Percentiles rank a stretch among this genome's conserved stretches.
Evolutionary conservation across 2,797 vertebrate genomes (phyloP).

Genomic region (Tolypeutes matacus): DNA sequence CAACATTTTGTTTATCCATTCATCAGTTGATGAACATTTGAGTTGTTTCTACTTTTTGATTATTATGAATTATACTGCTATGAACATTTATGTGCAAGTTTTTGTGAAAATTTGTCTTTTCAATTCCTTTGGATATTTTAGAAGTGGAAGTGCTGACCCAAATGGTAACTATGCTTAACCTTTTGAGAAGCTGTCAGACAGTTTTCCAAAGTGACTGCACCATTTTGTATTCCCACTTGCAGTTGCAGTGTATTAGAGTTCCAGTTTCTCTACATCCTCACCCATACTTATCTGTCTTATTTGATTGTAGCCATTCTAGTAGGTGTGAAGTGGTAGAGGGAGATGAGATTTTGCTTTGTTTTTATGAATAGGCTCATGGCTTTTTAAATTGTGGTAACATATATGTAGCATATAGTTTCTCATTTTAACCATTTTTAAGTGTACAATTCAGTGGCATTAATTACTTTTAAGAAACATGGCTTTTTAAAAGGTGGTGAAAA

Average conservation of each 20-base stretch:
- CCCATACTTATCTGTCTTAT: background rate
- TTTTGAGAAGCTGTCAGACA: background rate
- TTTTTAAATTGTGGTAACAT: background rate
- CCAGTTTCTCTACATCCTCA: background rate
- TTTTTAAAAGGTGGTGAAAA: constrained; percentile 35
- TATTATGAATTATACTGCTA: background rate
- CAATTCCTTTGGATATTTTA: background rate
- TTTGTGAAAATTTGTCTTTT: constrained; percentile 14
- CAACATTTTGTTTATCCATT: background rate
- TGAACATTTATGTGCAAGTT: background rate
- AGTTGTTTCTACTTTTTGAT: background rate
- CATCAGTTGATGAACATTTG: background rate
- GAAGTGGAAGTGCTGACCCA: background rate
- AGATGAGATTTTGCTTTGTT: background rate
- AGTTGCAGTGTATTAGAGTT: no score
- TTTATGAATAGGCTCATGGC: background rate
- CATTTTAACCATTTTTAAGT: no score
- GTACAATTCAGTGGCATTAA: no score
- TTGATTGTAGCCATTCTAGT: background rate
- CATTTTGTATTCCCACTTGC: background rate
- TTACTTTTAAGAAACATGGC: background rate
- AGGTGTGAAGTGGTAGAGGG: background rate
- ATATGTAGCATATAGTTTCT: no score
- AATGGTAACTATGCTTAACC: background rate
- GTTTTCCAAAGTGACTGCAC: background rate